Base-by-base conservation (phyloP, 1,140 invertebrate genomes). In the Drosophila quadrilineata region DNA sequence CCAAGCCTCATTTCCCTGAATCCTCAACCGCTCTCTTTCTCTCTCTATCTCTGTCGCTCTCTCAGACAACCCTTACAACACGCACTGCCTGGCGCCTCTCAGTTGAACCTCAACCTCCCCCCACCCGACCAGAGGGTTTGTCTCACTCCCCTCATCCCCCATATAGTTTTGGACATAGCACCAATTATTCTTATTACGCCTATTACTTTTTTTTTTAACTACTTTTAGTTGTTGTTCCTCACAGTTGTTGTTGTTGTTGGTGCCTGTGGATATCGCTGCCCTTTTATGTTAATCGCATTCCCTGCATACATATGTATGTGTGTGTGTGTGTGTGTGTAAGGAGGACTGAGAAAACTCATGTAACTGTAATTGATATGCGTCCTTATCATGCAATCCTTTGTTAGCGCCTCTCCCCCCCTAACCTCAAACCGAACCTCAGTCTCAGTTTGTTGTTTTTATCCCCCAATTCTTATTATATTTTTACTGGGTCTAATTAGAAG, bases 281-380 rank as follows among this genome's bases (percentile, higher is more conserved):
- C 77, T 84, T 86, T 86, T 86, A 86, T 86, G 80, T 87, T 86
- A 86, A 86, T 86, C 80, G 75, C 68, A 57, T 46, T 56, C n/a
- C n/a, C n/a, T n/a, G n/a, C n/a, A n/a, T n/a, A n/a, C n/a, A n/a
- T n/a, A n/a, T n/a, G n/a, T n/a, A n/a, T n/a, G n/a, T n/a, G n/a
- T n/a, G n/a, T n/a, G n/a, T n/a, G n/a, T n/a, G n/a, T n/a, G n/a
- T n/a, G n/a, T n/a, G n/a, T n/a, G n/a, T n/a, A n/a, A n/a, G n/a
- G n/a, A n/a, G 31, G 43, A 64, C 63, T 75, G 12, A 29, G n/a
- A 38, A 53, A 63, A 69, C 67, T 76, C 84, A 65, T 86, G 80
- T 86, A 86, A 86, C 67, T 79, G 82, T 86, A 86, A 86, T 86
- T 86, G 80, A 87, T 86, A 86, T 86, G 80, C 68, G 40, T 73